Conservation (phyloP, 2,888 invertebrate genomes). For the Dusona sp. region DNA sequence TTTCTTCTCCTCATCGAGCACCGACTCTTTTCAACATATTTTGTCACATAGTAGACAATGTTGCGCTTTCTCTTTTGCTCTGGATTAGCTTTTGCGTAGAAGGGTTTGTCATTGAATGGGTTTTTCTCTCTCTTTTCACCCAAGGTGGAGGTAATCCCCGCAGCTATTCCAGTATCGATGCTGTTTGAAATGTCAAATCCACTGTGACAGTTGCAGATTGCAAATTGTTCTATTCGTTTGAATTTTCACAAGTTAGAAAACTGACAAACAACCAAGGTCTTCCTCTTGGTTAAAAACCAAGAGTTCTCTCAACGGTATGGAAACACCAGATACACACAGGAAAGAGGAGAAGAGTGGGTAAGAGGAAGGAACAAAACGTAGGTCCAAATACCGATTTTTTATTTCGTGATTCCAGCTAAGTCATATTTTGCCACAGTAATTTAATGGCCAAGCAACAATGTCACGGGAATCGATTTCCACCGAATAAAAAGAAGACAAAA, state of each 20-base stretch:
- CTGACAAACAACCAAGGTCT: background rate
- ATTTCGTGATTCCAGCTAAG: background rate
- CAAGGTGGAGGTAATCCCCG: background rate
- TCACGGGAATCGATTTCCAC: background rate
- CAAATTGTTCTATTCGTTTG: too few relatives aligned
- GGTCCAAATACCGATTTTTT: conserved; percentile 30
- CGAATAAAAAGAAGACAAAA: background rate
- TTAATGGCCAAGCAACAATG: conserved; percentile 15
- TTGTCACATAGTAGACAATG: conserved; percentile 49
- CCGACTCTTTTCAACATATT: background rate
- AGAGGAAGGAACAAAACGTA: background rate
- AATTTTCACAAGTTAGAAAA: background rate
- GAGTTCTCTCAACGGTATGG: background rate
- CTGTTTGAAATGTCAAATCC: too few relatives aligned
- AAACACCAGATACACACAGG: background rate
- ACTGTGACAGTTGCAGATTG: too few relatives aligned
- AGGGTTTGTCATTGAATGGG: conserved; percentile 35
- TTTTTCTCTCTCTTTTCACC: background rate
- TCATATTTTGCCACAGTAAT: background rate
- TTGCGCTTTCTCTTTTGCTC: background rate
- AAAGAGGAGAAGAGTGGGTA: background rate
- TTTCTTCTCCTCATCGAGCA: background rate
- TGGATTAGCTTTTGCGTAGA: background rate
- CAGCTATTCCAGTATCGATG: background rate
- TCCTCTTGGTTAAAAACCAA: background rate